Evolutionary conservation across 2,113 vertebrate genomes (phyloP).

Genomic region (Cyanistes caeruleus): DNA sequence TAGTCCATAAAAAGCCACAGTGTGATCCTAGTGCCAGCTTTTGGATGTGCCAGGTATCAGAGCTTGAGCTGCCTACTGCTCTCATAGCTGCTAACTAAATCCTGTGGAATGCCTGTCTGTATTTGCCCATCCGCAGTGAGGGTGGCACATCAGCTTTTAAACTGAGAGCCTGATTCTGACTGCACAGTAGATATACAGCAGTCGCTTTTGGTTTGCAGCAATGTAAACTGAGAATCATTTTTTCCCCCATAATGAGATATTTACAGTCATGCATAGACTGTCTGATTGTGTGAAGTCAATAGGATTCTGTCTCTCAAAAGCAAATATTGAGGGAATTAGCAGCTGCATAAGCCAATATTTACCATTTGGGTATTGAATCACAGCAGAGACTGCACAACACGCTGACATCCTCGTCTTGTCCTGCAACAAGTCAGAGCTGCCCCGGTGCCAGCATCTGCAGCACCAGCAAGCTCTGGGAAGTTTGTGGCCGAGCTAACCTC

Average conservation of each 20-base stretch:
- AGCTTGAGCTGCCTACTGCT: accelerated
- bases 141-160: not conserved
- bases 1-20: not conserved
- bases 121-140: not conserved
- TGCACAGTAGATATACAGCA: not conserved
- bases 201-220: not conserved
- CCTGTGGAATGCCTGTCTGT: accelerated
- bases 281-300: not conserved
- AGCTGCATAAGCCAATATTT: conserved; percentile 7
- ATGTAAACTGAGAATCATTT: not conserved
- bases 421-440: not conserved
- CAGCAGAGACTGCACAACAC: not conserved
- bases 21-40: not conserved
- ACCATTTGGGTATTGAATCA: not conserved
- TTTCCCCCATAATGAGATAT: not conserved
- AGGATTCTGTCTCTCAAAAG: not conserved
- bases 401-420: not conserved
- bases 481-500: not conserved
- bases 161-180: not conserved
- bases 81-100: not conserved
- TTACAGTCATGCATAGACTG: not conserved
- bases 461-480: accelerated
- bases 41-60: not conserved
- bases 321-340: not conserved
- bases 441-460: not conserved